phyloP scores from a whole-genome alignment of 2,888 invertebrate species.

The Lissocephala sabroskyi region DNA sequence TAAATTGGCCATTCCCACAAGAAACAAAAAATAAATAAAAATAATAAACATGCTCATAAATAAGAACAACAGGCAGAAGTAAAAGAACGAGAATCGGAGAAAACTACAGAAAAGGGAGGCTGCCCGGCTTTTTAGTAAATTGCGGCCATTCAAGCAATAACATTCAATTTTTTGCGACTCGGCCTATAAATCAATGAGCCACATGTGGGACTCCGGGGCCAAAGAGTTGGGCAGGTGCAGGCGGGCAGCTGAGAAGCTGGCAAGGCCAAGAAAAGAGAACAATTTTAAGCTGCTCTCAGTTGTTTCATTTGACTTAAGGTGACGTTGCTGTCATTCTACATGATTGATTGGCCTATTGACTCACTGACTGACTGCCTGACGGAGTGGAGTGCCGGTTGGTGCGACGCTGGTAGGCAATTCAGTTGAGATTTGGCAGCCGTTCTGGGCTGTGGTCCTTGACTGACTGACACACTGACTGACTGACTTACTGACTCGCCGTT shows the following conservation, averaged over 20 bases:
- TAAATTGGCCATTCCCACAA: too few species aligned
- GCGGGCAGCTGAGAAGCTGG: too few species aligned
- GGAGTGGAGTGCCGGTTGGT: too few species aligned
- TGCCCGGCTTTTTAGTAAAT: constrained; percentile 56
- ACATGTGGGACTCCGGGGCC: too few species aligned
- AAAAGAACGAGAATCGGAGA: too few species aligned
- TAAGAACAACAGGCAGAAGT: constrained; percentile 20
- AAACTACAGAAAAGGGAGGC: neutral
- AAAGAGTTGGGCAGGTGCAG: too few species aligned
- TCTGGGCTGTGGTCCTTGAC: neutral
- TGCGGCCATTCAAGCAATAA: constrained; percentile 61
- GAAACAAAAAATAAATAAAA: too few species aligned
- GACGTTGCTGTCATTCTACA: constrained; percentile 52
- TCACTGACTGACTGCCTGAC: constrained; percentile 35
- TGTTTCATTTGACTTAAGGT: constrained; percentile 50
- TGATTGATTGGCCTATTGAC: constrained; percentile 60
- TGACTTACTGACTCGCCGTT: neutral
- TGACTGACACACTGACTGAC: constrained; percentile 24
- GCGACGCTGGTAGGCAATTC: too few species aligned
- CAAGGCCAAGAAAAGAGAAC: neutral
- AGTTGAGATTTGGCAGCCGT: neutral
- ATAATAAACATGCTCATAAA: constrained; percentile 61
- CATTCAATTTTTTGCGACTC: constrained; percentile 60
- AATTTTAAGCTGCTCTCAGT: constrained; percentile 6
- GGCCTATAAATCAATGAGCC: constrained; percentile 58